Conservation (phyloP, 2,797 vertebrate genomes). For the Sternarchorhynchus goeldii region DNA sequence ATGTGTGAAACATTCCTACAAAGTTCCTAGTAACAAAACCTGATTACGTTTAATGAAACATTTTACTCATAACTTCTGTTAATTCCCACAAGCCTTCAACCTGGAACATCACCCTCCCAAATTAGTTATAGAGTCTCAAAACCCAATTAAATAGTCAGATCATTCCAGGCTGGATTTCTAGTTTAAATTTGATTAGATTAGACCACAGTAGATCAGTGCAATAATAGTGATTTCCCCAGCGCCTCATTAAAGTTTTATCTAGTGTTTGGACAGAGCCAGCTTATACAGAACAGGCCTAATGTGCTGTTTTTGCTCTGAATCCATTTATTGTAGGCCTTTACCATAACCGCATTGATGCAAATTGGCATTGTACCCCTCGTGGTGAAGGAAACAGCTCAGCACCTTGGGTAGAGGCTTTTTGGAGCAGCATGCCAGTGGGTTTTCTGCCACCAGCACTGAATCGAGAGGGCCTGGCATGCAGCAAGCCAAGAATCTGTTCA, state of each 20-base stretch:
- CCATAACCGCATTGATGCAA: conserved; percentile 30
- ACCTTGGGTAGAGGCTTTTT: conserved; percentile 32
- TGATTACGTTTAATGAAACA: background rate
- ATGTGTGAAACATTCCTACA: conserved; percentile 14
- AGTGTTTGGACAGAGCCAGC: background rate
- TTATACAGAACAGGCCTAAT: background rate
- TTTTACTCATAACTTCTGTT: too few species aligned
- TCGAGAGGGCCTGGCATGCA: conserved; percentile 38
- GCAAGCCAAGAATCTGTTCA: conserved; percentile 54
- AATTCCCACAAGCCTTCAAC: too few species aligned
- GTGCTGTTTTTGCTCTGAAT: conserved; percentile 14
- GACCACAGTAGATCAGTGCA: too few species aligned
- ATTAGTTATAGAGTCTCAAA: too few species aligned
- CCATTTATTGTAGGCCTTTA: conserved; percentile 30
- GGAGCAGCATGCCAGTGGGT: conserved; percentile 18
- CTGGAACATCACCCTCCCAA: too few species aligned
- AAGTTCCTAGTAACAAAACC: background rate
- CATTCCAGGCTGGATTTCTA: too few species aligned
- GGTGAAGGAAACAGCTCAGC: conserved; percentile 26
- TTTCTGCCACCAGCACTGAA: conserved; percentile 36
- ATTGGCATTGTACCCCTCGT: conserved; percentile 12
- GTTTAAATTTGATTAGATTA: too few species aligned
- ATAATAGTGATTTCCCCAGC: too few species aligned
- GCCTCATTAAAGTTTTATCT: too few species aligned
- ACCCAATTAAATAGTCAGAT: too few species aligned